Conservation (phyloP, 2,888 invertebrate genomes). For the Rhingia rostrata region DNA sequence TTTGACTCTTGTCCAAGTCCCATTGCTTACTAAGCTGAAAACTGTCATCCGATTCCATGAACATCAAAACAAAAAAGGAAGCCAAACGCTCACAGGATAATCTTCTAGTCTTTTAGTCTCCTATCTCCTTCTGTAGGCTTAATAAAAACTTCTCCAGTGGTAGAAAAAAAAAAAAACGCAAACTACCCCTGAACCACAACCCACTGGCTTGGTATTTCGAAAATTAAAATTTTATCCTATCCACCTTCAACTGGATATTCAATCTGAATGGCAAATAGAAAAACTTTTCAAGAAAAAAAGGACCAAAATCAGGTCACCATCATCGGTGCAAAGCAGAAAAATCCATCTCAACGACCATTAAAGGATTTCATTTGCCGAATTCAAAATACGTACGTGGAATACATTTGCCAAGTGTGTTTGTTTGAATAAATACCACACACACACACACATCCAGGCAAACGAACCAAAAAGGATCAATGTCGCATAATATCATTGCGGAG, state of each 20-base stretch:
- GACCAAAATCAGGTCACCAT: constrained; percentile 61
- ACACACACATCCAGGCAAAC: not conserved
- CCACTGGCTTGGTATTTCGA: constrained; percentile 13
- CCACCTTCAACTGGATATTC: not conserved
- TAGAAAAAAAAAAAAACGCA: constrained; percentile 33
- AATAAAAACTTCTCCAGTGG: constrained; percentile 2
- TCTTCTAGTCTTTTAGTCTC: not conserved
- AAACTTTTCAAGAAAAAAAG: constrained; percentile 10
- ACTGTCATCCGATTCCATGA: too few relatives aligned
- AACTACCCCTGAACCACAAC: constrained; percentile 12
- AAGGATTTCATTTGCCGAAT: constrained; percentile 46
- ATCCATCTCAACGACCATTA: constrained; percentile 47
- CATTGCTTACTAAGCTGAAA: too few relatives aligned
- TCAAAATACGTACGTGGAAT: constrained; percentile 2
- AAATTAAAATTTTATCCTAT: constrained; percentile 46
- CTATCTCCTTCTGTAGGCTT: not conserved
- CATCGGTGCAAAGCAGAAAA: constrained; percentile 6
- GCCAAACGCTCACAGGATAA: not conserved
- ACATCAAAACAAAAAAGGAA: constrained; percentile 7
- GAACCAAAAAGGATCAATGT: constrained; percentile 61
- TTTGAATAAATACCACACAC: not conserved
- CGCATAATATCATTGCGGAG: constrained; percentile 63
- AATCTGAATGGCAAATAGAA: constrained; percentile 44
- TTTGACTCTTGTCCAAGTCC: too few relatives aligned
- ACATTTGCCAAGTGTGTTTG: not conserved